A percentile compares a stretch with the other conserved stretches of the same genome.
These are phyloP conservation scores for Pangasianodon hypophthalmus DNA, from an alignment of 2,113 vertebrate genomes.

Conservation along the genomic window DNA sequence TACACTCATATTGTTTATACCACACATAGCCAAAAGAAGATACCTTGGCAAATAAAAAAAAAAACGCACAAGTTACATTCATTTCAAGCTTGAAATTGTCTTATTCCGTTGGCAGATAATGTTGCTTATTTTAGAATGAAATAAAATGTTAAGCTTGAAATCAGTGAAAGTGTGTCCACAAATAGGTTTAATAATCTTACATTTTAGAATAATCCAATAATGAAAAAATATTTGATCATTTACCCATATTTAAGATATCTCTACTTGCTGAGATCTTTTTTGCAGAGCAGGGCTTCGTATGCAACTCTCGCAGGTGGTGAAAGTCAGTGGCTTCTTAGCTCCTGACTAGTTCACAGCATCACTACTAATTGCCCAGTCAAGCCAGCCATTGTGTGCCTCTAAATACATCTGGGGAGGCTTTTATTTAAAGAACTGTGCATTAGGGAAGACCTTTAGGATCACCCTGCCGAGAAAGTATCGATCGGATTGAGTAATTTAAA, in stretches of 20 bases:
- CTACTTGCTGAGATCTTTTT: neutral
- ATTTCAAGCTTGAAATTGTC: neutral
- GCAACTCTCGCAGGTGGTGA: neutral
- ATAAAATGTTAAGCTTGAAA: neutral
- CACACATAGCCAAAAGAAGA: neutral
- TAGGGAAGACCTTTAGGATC: conserved; percentile 40
- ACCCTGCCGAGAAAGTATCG: conserved; percentile 39
- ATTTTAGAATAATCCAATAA: neutral
- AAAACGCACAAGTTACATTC: neutral
- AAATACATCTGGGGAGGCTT: conserved; percentile 40
- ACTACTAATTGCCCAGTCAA: conserved; percentile 38
- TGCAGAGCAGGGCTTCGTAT: neutral
- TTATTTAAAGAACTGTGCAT: conserved; percentile 44
- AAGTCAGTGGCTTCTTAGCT: conserved; percentile 3
- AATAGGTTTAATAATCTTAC: neutral
- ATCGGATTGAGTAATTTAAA: conserved; percentile 42
- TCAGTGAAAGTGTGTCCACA: neutral
- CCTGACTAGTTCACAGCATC: conserved; percentile 28
- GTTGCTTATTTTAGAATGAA: neutral
- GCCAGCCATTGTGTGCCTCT: conserved; percentile 38
- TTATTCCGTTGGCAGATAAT: too few relatives aligned
- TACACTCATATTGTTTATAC: neutral
- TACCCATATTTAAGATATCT: neutral
- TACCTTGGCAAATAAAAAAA: neutral
- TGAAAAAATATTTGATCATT: neutral